A percentile compares a stretch with the other conserved stretches of the same genome.
phyloP scores from a whole-genome alignment of 2,888 invertebrate genomes.

The Platerodrilus igneus region DNA sequence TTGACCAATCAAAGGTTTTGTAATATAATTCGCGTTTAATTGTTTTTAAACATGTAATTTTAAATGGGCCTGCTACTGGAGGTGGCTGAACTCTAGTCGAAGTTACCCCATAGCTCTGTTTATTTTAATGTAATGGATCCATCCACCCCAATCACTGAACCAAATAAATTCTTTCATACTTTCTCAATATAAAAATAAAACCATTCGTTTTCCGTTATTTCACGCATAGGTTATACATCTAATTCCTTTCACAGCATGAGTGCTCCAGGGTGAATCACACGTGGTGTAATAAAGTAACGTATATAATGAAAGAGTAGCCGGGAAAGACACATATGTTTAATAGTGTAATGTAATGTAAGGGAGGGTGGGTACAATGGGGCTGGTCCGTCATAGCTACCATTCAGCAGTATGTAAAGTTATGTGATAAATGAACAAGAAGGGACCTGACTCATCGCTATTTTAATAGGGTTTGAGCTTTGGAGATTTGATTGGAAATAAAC shows the following conservation, averaged over 20 bases:
- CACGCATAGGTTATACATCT: slow-evolving; percentile 10
- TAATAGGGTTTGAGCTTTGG: slow-evolving; percentile 6
- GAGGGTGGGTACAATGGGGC: slow-evolving; percentile 27
- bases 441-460: slow-evolving; percentile 18
- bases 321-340: slow-evolving; percentile 43
- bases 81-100: too few relatives aligned
- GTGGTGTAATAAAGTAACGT: slow-evolving; percentile 15
- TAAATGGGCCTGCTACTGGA: too few relatives aligned
- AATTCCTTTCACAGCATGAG: slow-evolving; percentile 15
- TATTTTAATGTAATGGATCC: too few relatives aligned
- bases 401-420: slow-evolving; percentile 33
- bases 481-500: too few relatives aligned
- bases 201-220: too few relatives aligned
- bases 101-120: too few relatives aligned
- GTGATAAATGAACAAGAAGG: slow-evolving; percentile 30
- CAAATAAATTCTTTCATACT: too few relatives aligned
- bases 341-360: slow-evolving; percentile 32
- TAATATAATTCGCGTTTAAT: too few relatives aligned
- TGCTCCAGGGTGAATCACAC: slow-evolving; percentile 19
- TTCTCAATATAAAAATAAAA: too few relatives aligned
- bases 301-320: slow-evolving; percentile 28
- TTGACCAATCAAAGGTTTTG: too few relatives aligned
- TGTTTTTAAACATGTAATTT: too few relatives aligned
- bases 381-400: slow-evolving; percentile 12
- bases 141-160: too few relatives aligned